A percentile compares a stretch with the other conserved stretches of the same genome.
Conservation (phyloP, 2,113 vertebrate species). For the Axis porcinus region DNA sequence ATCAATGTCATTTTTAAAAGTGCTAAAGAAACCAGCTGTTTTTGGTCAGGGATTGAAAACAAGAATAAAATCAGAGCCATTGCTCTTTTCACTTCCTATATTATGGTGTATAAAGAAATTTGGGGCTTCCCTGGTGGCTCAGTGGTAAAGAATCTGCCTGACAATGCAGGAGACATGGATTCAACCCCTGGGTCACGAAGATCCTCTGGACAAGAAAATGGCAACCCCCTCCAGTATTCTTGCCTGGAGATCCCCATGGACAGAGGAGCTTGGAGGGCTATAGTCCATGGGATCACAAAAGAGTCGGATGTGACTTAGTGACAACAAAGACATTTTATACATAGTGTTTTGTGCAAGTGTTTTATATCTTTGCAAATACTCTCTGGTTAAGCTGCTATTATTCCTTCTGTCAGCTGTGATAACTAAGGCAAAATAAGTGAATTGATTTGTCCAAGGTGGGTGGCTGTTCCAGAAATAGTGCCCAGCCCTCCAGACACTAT, state of each 20-base stretch:
- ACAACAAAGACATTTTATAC: not conserved
- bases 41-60: not conserved
- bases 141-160: not conserved
- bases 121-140: not conserved
- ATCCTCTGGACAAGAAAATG: not conserved
- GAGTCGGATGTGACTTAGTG: not conserved
- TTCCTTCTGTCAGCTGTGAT: not conserved
- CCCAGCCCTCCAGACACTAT: not conserved
- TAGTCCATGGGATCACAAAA: not conserved
- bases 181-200: not conserved
- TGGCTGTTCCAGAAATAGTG: not conserved
- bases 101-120: not conserved
- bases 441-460: not conserved
- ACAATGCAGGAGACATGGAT: not conserved
- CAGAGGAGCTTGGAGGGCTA: not conserved
- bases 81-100: not conserved
- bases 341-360: not conserved
- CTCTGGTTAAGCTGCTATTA: not conserved
- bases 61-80: not conserved
- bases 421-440: not conserved
- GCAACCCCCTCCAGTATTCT: not conserved
- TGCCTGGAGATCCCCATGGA: not conserved
- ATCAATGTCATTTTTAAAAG: not conserved
- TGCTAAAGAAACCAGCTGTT: not conserved
- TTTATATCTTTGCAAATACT: not conserved